Conservation (phyloP, 2,888 invertebrate genomes). For the Watsonalla binaria region DNA sequence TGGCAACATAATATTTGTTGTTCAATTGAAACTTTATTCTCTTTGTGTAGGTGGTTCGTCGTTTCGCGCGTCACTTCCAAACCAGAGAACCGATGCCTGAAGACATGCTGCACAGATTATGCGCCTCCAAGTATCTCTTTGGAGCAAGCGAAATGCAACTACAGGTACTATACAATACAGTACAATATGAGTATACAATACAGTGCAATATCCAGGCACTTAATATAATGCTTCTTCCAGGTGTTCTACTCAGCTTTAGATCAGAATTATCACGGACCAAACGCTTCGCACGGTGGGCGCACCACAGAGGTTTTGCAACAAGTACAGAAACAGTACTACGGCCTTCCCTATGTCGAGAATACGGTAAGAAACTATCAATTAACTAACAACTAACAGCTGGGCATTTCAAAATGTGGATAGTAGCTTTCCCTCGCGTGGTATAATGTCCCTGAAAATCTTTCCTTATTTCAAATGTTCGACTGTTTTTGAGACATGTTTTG, state of each 20-base stretch:
- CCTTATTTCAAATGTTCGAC: too few relatives aligned
- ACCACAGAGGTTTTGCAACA: slow-evolving; percentile 87
- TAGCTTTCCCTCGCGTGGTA: too few relatives aligned
- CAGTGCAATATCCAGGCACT: not conserved
- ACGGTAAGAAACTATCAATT: slow-evolving; percentile 80
- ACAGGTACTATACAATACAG: slow-evolving; percentile 74
- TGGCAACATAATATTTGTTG: not conserved
- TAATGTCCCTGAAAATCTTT: too few relatives aligned
- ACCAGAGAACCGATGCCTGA: slow-evolving; percentile 89
- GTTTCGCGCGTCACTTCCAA: slow-evolving; percentile 94
- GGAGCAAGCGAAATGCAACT: slow-evolving; percentile 92
- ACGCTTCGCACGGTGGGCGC: slow-evolving; percentile 63
- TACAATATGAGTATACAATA: not conserved
- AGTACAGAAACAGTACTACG: slow-evolving; percentile 90
- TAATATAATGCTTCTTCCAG: slow-evolving; percentile 56
- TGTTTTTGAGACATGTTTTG: too few relatives aligned
- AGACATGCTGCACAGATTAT: slow-evolving; percentile 87
- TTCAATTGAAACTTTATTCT: slow-evolving; percentile 55
- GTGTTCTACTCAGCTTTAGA: slow-evolving; percentile 95
- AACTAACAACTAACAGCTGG: too few relatives aligned
- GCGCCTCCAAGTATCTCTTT: slow-evolving; percentile 92
- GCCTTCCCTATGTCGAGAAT: slow-evolving; percentile 90
- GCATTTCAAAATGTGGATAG: too few relatives aligned
- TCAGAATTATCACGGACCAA: slow-evolving; percentile 89
- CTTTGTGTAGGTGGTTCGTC: slow-evolving; percentile 82